Evolutionary conservation across 2,113 vertebrate genomes (phyloP), one percentile per base, ranked within the genome.

Genomic region (Anthoscopus minutus): DNA sequence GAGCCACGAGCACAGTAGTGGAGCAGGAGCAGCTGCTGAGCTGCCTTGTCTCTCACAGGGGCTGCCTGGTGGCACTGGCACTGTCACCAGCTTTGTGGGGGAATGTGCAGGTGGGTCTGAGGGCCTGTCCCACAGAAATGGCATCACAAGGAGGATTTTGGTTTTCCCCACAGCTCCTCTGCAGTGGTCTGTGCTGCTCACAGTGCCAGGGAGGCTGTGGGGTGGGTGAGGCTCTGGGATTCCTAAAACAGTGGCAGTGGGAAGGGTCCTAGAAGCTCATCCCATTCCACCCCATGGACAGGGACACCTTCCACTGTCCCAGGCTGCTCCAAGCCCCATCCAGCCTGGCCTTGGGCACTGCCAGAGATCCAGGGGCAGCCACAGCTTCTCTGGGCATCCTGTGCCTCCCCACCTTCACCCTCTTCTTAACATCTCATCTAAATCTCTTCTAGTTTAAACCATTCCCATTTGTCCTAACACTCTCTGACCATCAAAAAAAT

Each of bases 131-230:
- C 6, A 8, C 48, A 35, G 30, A 38, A 71, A 15, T 10, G 7
- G 10, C 61, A 20, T 22, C 28, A 31, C 38, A 61, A 21, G 16
- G 51, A 54, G 15, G 6, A 11, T 44, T 78, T 37, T 27, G 30
- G 3, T 23, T 61, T 17, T 9, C 7, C 15, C 5, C 7, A 1
- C 44, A 45, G 40, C 16, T 74, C 12, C 53, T 65, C 17, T 47
- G 51, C 27, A 47, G 51, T 77, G 48, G 14, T 19, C 62, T 40
- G 25, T 38, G 23, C 7, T 50, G 64, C 24, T 13, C 18, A 27
- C 0, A 0, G 12, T 40, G 70, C 58, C 57, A 44, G 2, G 0
- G 22, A 2, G 15, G 31, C 20, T 50, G 42, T 27, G 44, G 25
- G 15, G 22, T 14, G 47, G 50, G 37, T 1, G 4, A 44, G 13